Evolutionary conservation across 1,140 invertebrate species (phyloP).

Genomic region (Ruditapes philippinarum): DNA sequence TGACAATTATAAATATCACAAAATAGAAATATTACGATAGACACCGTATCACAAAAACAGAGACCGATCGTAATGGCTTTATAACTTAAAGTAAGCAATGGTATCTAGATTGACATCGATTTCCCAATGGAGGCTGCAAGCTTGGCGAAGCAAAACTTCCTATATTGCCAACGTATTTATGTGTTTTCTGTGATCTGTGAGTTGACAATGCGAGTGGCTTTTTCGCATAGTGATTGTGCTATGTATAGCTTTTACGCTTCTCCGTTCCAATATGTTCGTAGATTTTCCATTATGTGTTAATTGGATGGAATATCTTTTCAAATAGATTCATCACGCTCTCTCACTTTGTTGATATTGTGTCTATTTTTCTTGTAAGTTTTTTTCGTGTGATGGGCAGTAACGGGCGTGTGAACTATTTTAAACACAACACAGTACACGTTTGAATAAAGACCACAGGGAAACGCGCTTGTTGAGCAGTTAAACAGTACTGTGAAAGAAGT

Average conservation of each 20-base stretch:
- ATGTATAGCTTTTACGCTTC: background rate
- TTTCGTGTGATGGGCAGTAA: background rate
- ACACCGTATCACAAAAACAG: background rate
- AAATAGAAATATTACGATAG: background rate
- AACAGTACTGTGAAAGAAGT: background rate
- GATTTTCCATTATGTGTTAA: slow-evolving; percentile 46
- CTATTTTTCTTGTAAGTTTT: background rate
- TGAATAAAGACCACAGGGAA: no score
- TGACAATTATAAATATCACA: no score
- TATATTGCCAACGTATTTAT: background rate
- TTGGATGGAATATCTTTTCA: slow-evolving; percentile 49
- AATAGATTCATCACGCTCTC: background rate
- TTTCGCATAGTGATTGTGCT: background rate
- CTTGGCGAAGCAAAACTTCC: slow-evolving; percentile 19
- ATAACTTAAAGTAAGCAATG: slow-evolving; percentile 29
- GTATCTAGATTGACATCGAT: slow-evolving; percentile 28
- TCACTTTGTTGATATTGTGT: background rate
- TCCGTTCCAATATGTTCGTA: slow-evolving; percentile 4
- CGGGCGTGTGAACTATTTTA: background rate
- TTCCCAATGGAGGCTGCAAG: slow-evolving; percentile 12
- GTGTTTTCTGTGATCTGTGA: background rate
- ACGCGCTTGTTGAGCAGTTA: no score
- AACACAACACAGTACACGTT: no score
- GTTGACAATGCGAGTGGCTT: slow-evolving; percentile 23
- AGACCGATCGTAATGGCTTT: background rate